Evolutionary conservation across 2,113 vertebrate genomes (phyloP).

Genomic region (Telmatochromis bifrenatus): DNA sequence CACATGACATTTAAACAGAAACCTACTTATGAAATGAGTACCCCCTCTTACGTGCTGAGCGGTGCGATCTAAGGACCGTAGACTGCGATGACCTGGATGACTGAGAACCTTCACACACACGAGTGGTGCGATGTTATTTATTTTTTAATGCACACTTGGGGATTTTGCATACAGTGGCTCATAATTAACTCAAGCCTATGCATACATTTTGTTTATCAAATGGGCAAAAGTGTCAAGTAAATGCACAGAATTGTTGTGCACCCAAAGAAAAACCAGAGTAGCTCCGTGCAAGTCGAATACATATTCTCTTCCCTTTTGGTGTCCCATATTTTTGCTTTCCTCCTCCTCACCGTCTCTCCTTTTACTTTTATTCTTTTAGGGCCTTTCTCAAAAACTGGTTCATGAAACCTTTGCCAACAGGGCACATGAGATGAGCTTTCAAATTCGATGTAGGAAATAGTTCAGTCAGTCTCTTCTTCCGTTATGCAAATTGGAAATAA

Average conservation of each 20-base stretch:
- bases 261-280: not conserved
- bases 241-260: fast-evolving
- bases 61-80: fast-evolving
- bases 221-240: not conserved
- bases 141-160: not conserved
- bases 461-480: not conserved
- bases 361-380: fast-evolving
- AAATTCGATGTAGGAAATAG: not conserved
- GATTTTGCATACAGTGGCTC: not conserved
- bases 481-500: not conserved
- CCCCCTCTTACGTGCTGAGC: fast-evolving
- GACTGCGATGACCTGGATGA: not conserved
- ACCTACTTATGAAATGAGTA: not conserved
- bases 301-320: not conserved
- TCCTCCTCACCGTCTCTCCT: fast-evolving
- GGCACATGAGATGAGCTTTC: not conserved
- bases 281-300: fast-evolving
- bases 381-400: not conserved
- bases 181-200: not conserved
- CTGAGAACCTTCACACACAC: not conserved
- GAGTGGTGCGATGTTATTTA: fast-evolving
- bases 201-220: not conserved
- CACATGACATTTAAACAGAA: not conserved
- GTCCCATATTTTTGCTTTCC: not conserved
- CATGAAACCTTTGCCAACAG: not conserved